Percentiles rank a stretch among this genome's conserved stretches.
phyloP scores from a whole-genome alignment of 2,888 invertebrate species.

The Scaeva pyrastri region DNA sequence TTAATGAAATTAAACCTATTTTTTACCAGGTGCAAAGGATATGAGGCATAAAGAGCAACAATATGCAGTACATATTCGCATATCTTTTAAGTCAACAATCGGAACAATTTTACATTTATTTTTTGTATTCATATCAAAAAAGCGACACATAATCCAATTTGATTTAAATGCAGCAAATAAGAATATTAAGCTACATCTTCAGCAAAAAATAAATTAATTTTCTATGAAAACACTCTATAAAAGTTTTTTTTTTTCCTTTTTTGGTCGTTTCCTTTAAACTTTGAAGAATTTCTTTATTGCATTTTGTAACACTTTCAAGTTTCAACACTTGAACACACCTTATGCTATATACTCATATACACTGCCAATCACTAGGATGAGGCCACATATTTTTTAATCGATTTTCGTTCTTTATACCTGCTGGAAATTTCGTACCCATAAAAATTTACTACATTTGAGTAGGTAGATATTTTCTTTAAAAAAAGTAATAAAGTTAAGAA shows the following conservation, averaged over 20 bases:
- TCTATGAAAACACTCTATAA: slow-evolving; percentile 62
- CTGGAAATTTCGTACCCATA: too few species aligned
- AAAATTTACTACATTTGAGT: too few species aligned
- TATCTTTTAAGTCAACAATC: slow-evolving; percentile 63
- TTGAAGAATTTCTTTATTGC: slow-evolving; percentile 67
- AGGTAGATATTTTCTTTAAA: too few species aligned
- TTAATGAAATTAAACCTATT: background rate
- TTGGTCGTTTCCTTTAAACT: slow-evolving; percentile 3
- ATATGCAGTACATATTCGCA: slow-evolving; percentile 24
- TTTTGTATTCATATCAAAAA: slow-evolving; percentile 54
- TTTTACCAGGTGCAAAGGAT: slow-evolving; percentile 5
- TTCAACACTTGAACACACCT: too few species aligned
- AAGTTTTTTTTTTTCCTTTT: background rate
- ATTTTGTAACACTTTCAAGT: slow-evolving; percentile 22
- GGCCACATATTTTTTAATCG: too few species aligned
- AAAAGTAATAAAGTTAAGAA: too few species aligned
- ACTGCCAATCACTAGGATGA: too few species aligned
- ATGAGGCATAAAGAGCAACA: slow-evolving; percentile 10
- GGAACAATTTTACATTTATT: slow-evolving; percentile 61
- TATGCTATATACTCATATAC: too few species aligned
- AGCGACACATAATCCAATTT: slow-evolving; percentile 74
- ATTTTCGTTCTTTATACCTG: too few species aligned
- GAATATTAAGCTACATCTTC: slow-evolving; percentile 17
- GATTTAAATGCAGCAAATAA: slow-evolving; percentile 69
- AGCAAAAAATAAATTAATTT: slow-evolving; percentile 30